Evolutionary conservation across 2,113 vertebrate genomes (phyloP), one percentile per base, ranked within the genome.

Genomic region (Elephas maximus): DNA sequence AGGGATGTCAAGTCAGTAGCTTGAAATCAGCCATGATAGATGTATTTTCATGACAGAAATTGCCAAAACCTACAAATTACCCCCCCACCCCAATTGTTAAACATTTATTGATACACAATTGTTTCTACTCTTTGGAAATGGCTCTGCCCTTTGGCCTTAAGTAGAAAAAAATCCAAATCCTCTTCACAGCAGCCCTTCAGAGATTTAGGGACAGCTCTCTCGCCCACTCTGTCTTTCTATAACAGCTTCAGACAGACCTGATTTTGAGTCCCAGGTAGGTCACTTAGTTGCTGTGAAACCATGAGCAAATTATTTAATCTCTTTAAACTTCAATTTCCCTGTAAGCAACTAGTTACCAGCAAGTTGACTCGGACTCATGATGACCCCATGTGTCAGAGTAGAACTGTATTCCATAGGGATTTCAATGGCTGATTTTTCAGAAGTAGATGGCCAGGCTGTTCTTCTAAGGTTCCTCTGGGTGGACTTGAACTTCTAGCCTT

Each of bases 261-360:
- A 81, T 41, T 88, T n/a, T 69, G 44, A 92, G 33, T 76, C 69
- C 53, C 28, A 84, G 10, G 37, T 48, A 24, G 8, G 1, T 89
- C n/a, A 33, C 12, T 89, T 77, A 14, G 8, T 79, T 91, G 57
- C 10, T 69, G 23, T 53, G 28, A 17, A 87, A 74, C 7, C 12
- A 6, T 48, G 21, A 41, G 44, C 30, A 77, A 28, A 90, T 82
- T 28, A 95, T 74, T 83, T 84, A 77, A 92, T 85, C 30, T 83
- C 26, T 62, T 18, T 90, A 86, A 65, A 24, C 24, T 93, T 95
- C 44, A 67, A 67, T 88, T 91, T 95, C 10, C 63, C 1, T 80
- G 6, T 57, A 28, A 85, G 28, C 21, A 73, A 20, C 69, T 33
- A 7, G 15, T 73, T n/a, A 33, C 14, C 15, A 73, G 15, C 6